These are phyloP conservation scores for Galaxias olidus DNA, from an alignment of 2,797 vertebrate species.

Conservation along the genomic window DNA sequence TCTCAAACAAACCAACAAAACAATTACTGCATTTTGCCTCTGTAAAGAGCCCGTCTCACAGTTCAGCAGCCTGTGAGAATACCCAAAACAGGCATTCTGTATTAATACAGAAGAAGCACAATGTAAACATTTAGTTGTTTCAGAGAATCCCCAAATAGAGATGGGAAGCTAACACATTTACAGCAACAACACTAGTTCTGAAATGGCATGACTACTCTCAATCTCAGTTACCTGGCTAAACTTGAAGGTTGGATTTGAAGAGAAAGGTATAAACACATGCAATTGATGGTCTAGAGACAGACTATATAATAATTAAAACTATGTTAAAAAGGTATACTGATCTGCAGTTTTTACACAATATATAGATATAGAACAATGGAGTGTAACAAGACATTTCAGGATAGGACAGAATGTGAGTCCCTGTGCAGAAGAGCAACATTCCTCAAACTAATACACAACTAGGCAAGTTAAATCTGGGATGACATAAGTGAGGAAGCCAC, in stretches of 20 bases:
- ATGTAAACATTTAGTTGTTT: slow-evolving; percentile 40
- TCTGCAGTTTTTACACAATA: too few species aligned
- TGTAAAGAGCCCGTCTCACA: slow-evolving; percentile 43
- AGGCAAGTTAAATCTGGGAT: too few species aligned
- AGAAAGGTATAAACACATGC: too few species aligned
- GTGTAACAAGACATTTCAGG: slow-evolving; percentile 19
- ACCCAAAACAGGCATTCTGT: slow-evolving; percentile 30
- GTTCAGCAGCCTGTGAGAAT: slow-evolving; percentile 8
- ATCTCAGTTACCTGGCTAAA: slow-evolving; percentile 38
- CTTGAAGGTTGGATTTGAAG: neutral
- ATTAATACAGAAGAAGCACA: slow-evolving; percentile 46
- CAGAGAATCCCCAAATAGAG: slow-evolving; percentile 17
- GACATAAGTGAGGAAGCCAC: slow-evolving; percentile 25
- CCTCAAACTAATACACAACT: too few species aligned
- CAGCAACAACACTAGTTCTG: slow-evolving; percentile 38
- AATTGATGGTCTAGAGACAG: too few species aligned
- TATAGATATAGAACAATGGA: neutral
- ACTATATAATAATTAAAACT: too few species aligned
- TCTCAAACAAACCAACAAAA: slow-evolving; percentile 19
- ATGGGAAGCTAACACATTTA: slow-evolving; percentile 36
- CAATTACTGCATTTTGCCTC: slow-evolving; percentile 30
- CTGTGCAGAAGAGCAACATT: too few species aligned
- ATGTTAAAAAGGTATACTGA: neutral
- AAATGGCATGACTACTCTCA: slow-evolving; percentile 19
- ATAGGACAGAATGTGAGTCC: slow-evolving; percentile 22